Evolutionary conservation across 2,888 invertebrate genomes (phyloP).

Genomic region (Neoaliturus tenellus): DNA sequence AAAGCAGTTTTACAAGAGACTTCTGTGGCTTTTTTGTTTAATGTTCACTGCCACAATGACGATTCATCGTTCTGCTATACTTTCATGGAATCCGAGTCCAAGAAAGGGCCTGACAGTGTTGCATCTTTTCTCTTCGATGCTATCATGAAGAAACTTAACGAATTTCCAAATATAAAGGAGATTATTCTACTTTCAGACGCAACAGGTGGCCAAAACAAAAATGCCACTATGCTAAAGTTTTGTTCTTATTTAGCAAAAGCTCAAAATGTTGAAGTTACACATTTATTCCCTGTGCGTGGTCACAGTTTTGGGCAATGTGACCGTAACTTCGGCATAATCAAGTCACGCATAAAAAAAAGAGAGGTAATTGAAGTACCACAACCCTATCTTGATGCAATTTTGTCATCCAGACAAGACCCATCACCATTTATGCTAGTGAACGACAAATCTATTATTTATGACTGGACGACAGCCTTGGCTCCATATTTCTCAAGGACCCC

Average conservation of each 20-base stretch:
- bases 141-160: conserved; percentile 43
- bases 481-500: conserved; percentile 3
- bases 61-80: not conserved
- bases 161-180: conserved; percentile 45
- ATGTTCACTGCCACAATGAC: too few relatives aligned
- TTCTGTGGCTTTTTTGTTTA: too few relatives aligned
- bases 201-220: conserved; percentile 58
- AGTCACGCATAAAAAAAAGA: conserved; percentile 14
- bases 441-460: conserved; percentile 32
- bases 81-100: conserved; percentile 58
- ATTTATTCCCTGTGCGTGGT: conserved; percentile 37
- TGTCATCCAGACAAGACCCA: conserved; percentile 22
- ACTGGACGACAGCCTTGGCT: conserved; percentile 23
- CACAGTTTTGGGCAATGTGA: conserved; percentile 50
- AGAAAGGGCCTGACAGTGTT: conserved; percentile 58
- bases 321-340: conserved; percentile 40
- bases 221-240: conserved; percentile 43
- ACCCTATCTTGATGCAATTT: conserved; percentile 30
- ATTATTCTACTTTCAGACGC: conserved; percentile 59
- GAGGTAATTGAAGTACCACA: conserved; percentile 35
- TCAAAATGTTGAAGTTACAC: conserved; percentile 6
- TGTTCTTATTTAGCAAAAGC: conserved; percentile 40
- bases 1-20: too few relatives aligned
- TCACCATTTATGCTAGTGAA: conserved; percentile 5
- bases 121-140: conserved; percentile 59